These are phyloP conservation scores for Dasyprocta punctata DNA, from an alignment of 2,113 vertebrate species.

Conservation along the genomic window DNA sequence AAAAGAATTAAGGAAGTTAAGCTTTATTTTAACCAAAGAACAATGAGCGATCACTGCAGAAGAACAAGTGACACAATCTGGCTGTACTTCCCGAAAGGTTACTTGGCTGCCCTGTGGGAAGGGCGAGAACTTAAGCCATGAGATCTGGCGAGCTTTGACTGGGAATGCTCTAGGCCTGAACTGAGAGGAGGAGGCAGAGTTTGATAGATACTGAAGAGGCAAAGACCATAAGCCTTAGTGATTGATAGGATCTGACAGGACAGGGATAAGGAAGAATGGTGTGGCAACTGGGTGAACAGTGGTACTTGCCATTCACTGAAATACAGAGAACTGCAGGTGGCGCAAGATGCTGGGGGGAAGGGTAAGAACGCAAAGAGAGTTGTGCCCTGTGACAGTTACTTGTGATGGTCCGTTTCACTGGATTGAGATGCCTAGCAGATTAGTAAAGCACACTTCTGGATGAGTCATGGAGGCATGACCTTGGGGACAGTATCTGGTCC, in stretches of 20 bases:
- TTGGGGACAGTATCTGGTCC: not conserved
- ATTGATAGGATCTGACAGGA: not conserved
- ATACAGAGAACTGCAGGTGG: not conserved
- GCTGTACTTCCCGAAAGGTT: not conserved
- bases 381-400: not conserved
- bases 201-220: not conserved
- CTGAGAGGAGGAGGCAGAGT: not conserved
- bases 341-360: accelerated
- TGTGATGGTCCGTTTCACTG: not conserved
- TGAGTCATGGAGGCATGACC: not conserved
- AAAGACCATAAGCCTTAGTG: not conserved
- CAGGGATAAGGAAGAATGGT: not conserved
- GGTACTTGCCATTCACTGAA: not conserved
- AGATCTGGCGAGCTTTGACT: not conserved
- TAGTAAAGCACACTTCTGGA: not conserved
- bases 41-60: not conserved
- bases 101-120: not conserved
- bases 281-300: not conserved
- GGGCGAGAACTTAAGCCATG: not conserved
- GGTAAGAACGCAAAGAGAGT: not conserved
- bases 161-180: not conserved
- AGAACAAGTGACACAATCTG: not conserved
- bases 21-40: not conserved
- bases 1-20: not conserved
- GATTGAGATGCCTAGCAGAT: not conserved